A percentile compares a stretch with the other conserved stretches of the same genome.
phyloP scores from a whole-genome alignment of 2,888 invertebrate genomes.

The Habroteleia sp. region DNA sequence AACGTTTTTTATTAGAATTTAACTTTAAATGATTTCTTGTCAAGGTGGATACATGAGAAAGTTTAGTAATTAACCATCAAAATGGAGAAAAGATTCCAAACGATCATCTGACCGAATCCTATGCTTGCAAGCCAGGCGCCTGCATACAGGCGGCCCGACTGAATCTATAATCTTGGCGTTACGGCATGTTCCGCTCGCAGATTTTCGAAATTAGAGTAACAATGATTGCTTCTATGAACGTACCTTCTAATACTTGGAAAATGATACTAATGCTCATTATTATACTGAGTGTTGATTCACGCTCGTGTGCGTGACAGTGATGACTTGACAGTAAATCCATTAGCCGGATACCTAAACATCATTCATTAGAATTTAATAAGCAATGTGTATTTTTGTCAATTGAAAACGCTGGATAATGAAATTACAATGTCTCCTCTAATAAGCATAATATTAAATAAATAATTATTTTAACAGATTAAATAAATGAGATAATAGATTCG shows the following conservation, averaged over 20 bases:
- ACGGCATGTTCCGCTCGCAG: conserved; percentile 8
- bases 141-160: too few relatives aligned
- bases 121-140: too few relatives aligned
- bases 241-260: conserved; percentile 30
- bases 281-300: conserved; percentile 45
- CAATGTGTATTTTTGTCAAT: conserved; percentile 15
- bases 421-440: too few relatives aligned
- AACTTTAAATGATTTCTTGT: too few relatives aligned
- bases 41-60: too few relatives aligned
- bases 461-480: too few relatives aligned
- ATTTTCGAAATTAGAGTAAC: conserved; percentile 53
- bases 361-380: conserved; percentile 42
- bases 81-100: not conserved
- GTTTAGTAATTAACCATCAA: conserved; percentile 14
- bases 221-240: conserved; percentile 22
- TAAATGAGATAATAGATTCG: too few relatives aligned
- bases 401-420: not conserved
- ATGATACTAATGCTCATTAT: conserved; percentile 41
- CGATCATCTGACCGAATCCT: conserved; percentile 1
- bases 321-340: conserved; percentile 55
- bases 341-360: conserved; percentile 42
- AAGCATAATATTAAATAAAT: too few relatives aligned
- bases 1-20: too few relatives aligned
- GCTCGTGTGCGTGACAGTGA: conserved; percentile 44
- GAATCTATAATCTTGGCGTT: conserved; percentile 20